Conservation (phyloP, 2,113 vertebrate genomes). For the Poeciliopsis retropinna region DNA sequence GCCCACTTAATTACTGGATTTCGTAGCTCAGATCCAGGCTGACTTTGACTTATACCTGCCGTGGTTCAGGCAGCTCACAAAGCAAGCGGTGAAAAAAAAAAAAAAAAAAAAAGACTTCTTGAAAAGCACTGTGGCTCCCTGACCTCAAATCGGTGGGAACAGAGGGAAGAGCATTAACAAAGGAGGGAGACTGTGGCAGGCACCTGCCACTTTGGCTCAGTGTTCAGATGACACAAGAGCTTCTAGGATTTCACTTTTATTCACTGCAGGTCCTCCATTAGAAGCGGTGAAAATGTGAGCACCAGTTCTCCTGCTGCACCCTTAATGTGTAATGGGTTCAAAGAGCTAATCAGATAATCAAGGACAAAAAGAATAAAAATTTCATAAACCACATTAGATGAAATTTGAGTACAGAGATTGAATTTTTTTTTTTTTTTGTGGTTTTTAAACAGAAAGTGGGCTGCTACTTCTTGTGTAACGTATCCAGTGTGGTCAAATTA, state of each 20-base stretch:
- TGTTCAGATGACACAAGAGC: slow-evolving; percentile 19
- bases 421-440: not conserved
- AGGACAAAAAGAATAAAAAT: slow-evolving; percentile 17
- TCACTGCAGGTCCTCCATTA: slow-evolving; percentile 44
- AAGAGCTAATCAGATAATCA: slow-evolving; percentile 33
- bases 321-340: slow-evolving; percentile 47
- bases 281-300: slow-evolving; percentile 31
- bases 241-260: slow-evolving; percentile 59
- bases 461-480: not conserved
- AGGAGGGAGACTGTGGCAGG: slow-evolving; percentile 40
- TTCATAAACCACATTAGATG: slow-evolving; percentile 26
- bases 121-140: slow-evolving; percentile 46
- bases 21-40: slow-evolving; percentile 41
- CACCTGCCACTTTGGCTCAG: slow-evolving; percentile 65
- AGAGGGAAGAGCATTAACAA: slow-evolving; percentile 50
- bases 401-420: slow-evolving; percentile 36
- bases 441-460: slow-evolving; percentile 3
- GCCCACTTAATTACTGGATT: slow-evolving; percentile 48
- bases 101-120: slow-evolving; percentile 35
- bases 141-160: slow-evolving; percentile 61
- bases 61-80: slow-evolving; percentile 32
- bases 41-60: slow-evolving; percentile 51
- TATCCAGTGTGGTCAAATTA: slow-evolving; percentile 7
- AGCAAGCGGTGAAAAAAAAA: slow-evolving; percentile 21
- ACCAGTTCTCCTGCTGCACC: slow-evolving; percentile 14